A percentile compares a stretch with the other conserved stretches of the same genome.
phyloP scores from a whole-genome alignment of 2,888 invertebrate species.

The Catocala nupta region DNA sequence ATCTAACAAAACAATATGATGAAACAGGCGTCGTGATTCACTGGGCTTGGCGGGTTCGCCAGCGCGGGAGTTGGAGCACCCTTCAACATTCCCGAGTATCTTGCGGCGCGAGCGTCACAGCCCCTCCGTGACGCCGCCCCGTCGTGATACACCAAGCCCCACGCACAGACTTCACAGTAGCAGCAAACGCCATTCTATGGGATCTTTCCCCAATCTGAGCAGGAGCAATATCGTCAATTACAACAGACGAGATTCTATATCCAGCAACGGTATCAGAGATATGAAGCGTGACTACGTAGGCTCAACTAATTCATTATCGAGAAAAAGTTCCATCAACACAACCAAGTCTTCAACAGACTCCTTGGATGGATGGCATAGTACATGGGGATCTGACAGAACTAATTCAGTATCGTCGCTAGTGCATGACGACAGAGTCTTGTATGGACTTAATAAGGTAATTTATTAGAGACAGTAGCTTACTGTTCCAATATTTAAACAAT shows the following conservation, averaged over 20 bases:
- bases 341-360: conserved; percentile 90
- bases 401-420: conserved; percentile 88
- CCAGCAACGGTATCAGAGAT: conserved; percentile 75
- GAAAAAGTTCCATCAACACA: conserved; percentile 84
- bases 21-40: conserved; percentile 88
- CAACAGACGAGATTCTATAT: conserved; percentile 78
- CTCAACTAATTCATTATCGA: conserved; percentile 76
- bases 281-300: conserved; percentile 87
- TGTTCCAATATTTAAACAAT: conserved; percentile 38
- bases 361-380: conserved; percentile 90
- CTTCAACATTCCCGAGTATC: conserved; percentile 90
- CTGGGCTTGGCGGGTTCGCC: conserved; percentile 87
- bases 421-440: conserved; percentile 86
- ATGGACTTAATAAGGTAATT: conserved; percentile 78
- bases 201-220: conserved; percentile 77
- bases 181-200: conserved; percentile 80
- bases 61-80: conserved; percentile 89
- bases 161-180: conserved; percentile 71
- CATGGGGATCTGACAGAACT: conserved; percentile 90
- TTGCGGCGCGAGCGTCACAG: conserved; percentile 88
- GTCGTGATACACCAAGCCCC: conserved; percentile 83
- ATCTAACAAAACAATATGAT: conserved; percentile 52
- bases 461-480: conserved; percentile 50
- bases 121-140: conserved; percentile 79
- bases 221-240: conserved; percentile 77